Percentiles rank a stretch among this genome's conserved stretches.
Evolutionary conservation across 2,888 invertebrate species (phyloP).

Genomic region (Macrophya annulata): DNA sequence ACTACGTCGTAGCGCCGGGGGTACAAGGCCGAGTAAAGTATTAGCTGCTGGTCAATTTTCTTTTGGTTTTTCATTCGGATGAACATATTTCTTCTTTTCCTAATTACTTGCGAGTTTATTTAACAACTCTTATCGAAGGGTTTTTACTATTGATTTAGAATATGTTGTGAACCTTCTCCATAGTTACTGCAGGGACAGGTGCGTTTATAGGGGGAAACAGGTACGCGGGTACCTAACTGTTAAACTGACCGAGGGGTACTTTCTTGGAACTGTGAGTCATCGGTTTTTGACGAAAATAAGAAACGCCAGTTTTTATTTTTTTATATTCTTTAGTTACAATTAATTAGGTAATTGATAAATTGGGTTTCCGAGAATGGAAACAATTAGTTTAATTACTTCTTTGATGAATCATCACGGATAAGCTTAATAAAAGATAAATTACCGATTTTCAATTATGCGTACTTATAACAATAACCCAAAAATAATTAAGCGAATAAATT

Average conservation of each 20-base stretch:
- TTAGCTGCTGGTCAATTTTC: background rate
- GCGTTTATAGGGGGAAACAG: background rate
- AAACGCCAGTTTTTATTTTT: background rate
- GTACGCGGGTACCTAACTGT: background rate
- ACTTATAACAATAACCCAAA: too few relatives aligned
- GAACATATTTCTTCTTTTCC: background rate
- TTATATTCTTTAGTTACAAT: background rate
- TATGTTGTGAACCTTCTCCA: background rate
- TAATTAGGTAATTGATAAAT: background rate
- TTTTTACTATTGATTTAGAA: background rate
- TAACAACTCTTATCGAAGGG: background rate
- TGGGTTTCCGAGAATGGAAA: background rate
- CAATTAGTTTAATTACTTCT: background rate
- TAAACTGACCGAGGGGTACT: background rate
- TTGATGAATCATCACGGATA: background rate
- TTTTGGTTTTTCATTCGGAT: background rate
- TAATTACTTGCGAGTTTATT: background rate
- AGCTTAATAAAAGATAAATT: too few relatives aligned
- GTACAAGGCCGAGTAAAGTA: background rate
- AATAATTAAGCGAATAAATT: too few relatives aligned
- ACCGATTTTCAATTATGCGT: too few relatives aligned
- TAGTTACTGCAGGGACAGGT: conserved; percentile 34
- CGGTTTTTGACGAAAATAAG: background rate
- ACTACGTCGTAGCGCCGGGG: background rate
- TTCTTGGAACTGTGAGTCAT: background rate